Base-by-base conservation (phyloP, 1,140 invertebrate genomes). In the Drosophila azteca region DNA sequence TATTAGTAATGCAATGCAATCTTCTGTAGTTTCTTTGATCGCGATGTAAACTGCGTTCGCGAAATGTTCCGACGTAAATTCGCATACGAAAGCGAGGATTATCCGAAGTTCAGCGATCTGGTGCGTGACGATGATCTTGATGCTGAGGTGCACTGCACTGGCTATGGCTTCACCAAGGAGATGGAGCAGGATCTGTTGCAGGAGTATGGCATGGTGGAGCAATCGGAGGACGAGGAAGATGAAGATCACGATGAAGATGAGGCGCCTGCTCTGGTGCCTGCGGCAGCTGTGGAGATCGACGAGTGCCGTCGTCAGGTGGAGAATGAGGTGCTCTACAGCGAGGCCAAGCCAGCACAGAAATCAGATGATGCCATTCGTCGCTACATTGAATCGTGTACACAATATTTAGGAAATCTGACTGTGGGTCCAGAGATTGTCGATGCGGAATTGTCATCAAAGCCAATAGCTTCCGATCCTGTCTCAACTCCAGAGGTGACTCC, bases 1-100 rank as follows among this genome's bases (percentile, higher is more conserved):
- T 2, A 13, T 29, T 48, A 31, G 1, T 4, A 1, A 24, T 24
- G 4, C 8, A 24, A 6, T 24, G 0, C 5, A 15, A 7, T 48
- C 22, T 8, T n/a, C 89, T 81, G 5, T 73, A 96, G 95, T 87
- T 97, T 96, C 93, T 99, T 99, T 92, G 95, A 99, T 62, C 94
- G 99, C 80, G 99, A 99, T 94, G 98, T 99, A 0, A 95, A 95
- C 48, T 99, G 98, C 92, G 94, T 99, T 11, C 93, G 95, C 66
- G 95, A 96, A 55, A 99, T 99, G 92, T 99, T 99, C 92, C 96
- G 95, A 84, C 95, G 95, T 92, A 94, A 97, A 58, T 99, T 99
- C 92, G 94, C 94, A 1, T 99, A 96, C 92, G 98, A 99, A 92
- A 98, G 97, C 92, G 95, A 96, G 83, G 92, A 96, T 4, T 96